A percentile compares a stretch with the other conserved stretches of the same genome.
These are phyloP conservation scores for Microplitis mediator DNA, from an alignment of 1,140 invertebrate species.

Conservation along the genomic window DNA sequence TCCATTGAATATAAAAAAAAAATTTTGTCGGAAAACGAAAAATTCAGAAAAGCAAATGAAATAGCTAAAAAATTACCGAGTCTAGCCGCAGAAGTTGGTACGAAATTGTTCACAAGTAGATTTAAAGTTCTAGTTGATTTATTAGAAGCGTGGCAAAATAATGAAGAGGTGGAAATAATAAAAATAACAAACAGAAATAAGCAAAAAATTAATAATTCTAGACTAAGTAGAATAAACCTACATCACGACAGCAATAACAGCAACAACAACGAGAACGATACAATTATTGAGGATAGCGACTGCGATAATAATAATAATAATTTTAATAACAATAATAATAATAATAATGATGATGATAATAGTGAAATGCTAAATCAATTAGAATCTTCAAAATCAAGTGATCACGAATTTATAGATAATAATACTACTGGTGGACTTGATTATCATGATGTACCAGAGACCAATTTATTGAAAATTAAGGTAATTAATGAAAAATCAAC, in stretches of 20 bases:
- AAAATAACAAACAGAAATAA: no score
- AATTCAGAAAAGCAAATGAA: slow-evolving; percentile 1
- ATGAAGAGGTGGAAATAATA: not conserved
- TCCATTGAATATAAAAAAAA: not conserved
- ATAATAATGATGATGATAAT: not conserved
- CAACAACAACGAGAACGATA: no score
- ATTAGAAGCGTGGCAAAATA: not conserved
- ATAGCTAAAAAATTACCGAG: not conserved
- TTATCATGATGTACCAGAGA: no score
- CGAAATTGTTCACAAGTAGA: not conserved
- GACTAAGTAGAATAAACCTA: not conserved
- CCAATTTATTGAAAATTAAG: no score
- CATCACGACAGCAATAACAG: not conserved
- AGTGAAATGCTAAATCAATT: not conserved
- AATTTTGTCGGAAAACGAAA: not conserved
- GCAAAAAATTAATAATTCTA: not conserved
- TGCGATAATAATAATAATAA: no score
- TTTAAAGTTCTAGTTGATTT: not conserved
- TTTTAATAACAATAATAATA: no score
- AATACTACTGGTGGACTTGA: no score
- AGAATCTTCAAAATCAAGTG: not conserved
- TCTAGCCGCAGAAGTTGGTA: slow-evolving; percentile 7
- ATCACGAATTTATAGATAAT: no score
- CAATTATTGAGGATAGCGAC: no score
- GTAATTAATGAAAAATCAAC: no score